Percentiles rank a stretch among this genome's conserved stretches.
Evolutionary conservation across 2,888 invertebrate species (phyloP).

Genomic region (Habrosyne pyritoides): DNA sequence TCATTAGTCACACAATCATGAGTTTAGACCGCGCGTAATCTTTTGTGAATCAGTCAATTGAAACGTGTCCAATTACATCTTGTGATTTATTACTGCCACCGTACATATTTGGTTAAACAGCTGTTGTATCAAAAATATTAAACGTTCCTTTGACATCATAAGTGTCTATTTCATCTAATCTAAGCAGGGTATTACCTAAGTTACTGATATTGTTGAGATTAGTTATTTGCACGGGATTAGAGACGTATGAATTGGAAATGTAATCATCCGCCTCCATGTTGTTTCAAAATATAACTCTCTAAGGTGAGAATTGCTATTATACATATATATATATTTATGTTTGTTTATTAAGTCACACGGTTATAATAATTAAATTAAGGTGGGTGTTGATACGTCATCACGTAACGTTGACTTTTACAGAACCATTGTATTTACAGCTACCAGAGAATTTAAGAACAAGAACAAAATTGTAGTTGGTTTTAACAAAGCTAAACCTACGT

Average conservation of each 20-base stretch:
- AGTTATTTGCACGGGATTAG: neutral
- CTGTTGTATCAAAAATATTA: slow-evolving; percentile 17
- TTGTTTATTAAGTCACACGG: slow-evolving; percentile 2
- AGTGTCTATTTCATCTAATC: neutral
- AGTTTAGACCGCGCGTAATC: slow-evolving; percentile 28
- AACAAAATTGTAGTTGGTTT: neutral
- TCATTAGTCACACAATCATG: slow-evolving; percentile 32
- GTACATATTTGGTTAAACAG: slow-evolving; percentile 11
- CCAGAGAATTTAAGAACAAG: neutral
- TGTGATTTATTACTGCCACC: slow-evolving; percentile 18
- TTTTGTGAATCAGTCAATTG: slow-evolving; percentile 28
- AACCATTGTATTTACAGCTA: neutral
- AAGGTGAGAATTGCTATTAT: slow-evolving; percentile 9
- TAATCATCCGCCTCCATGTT: slow-evolving; percentile 9
- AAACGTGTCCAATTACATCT: slow-evolving; percentile 22
- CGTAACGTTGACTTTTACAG: neutral
- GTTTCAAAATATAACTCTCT: slow-evolving; percentile 3
- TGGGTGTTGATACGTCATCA: neutral
- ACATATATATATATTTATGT: slow-evolving; percentile 5
- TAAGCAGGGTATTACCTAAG: neutral
- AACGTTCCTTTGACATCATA: neutral
- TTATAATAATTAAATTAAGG: neutral
- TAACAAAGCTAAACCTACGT: slow-evolving; percentile 14
- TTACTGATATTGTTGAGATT: neutral
- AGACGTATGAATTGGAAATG: slow-evolving; percentile 7